These are phyloP conservation scores for Grapholita molesta DNA, from an alignment of 1,140 invertebrate species.

Conservation along the genomic window DNA sequence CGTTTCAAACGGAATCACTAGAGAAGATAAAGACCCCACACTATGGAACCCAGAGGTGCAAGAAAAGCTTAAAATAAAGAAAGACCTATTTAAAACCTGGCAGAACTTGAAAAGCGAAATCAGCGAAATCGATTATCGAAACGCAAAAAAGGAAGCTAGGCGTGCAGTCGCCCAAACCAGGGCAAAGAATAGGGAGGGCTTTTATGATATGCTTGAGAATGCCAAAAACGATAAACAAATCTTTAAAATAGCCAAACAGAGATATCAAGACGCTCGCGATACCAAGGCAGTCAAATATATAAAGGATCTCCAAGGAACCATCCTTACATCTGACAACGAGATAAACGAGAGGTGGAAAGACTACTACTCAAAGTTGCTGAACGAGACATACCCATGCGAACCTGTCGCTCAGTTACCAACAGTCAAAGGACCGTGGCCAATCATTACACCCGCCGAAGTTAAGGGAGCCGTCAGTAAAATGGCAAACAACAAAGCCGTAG, in stretches of 20 bases:
- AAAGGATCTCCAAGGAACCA: not conserved
- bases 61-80: not conserved
- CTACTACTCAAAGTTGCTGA: slow-evolving; percentile 23
- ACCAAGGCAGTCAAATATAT: slow-evolving; percentile 10
- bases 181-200: not conserved
- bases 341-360: slow-evolving; percentile 20
- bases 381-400: slow-evolving; percentile 17
- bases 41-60: not conserved
- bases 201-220: not conserved
- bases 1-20: not conserved
- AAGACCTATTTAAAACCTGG: not conserved
- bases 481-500: not conserved
- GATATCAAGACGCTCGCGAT: not conserved
- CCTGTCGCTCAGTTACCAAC: not conserved
- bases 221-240: not conserved
- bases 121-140: not conserved
- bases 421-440: not conserved
- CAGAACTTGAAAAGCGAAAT: not conserved
- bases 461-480: not conserved
- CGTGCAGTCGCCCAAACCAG: not conserved
- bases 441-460: not conserved
- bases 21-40: not conserved
- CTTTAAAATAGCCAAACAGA: slow-evolving; percentile 9
- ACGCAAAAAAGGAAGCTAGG: slow-evolving; percentile 3
- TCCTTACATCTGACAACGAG: slow-evolving; percentile 18